Base-by-base conservation (phyloP, 2,113 vertebrate species). In the Lepus europaeus region DNA sequence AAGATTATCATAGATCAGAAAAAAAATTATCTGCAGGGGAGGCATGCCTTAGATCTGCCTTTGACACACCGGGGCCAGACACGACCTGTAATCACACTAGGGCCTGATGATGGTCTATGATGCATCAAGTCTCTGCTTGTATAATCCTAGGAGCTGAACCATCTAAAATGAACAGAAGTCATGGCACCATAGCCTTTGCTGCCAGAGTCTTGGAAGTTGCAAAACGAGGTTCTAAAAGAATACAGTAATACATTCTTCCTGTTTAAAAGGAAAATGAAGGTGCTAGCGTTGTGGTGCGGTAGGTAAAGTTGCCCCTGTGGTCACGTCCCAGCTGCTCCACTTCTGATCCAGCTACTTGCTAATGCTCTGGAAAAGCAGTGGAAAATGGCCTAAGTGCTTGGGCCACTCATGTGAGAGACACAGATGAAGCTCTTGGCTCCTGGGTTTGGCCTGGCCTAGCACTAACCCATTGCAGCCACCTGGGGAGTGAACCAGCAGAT, bases 1-100 rank as follows among this genome's bases (percentile, higher is more conserved):
- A 95, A 74, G 69, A 64, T 59, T 56, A 49, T 51, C 14, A 93
- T 45, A 90, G 92, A 92, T 88, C 25, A 78, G 9, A 89, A 59
- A 82, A 86, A 6, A 25, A 9, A 53, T 49, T 76, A 2, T 25
- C 64, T 91, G 45, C 27, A 69, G 90, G 20, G 77, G 6, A 45
- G n/a, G 29, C 6, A 23, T 84, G 70, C 13, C 69, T 68, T 78
- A 73, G n/a, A 73, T 16, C 31, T 80, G 9, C 5, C 73, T 83
- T 22, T 68, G n/a, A 72, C 76, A 82, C 31, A 51, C 12, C 1
- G 45, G 80, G 25, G 74, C 5, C 10, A 68, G 25, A 69, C 16
- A 36, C 74, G 29, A 85, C 9, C 13, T 13, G 36, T 3, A 1
- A 39, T 39, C 20, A 27, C 0, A 1, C 3, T 7, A 1, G 29